Base-by-base conservation (phyloP, 2,888 invertebrate species). In the Leucoma salicis region DNA sequence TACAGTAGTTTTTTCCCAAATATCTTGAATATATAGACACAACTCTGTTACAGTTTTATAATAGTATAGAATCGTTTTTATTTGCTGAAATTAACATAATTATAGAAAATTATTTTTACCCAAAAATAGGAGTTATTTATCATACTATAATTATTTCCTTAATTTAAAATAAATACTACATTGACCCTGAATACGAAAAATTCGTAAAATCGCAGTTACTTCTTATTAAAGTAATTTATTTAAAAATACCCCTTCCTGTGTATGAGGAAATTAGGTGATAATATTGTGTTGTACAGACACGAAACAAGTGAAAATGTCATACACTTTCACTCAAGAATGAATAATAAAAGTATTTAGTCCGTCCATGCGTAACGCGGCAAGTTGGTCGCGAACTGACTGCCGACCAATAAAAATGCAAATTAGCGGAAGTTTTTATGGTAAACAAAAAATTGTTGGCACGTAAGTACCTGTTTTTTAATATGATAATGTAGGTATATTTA, bases 311-410 rank as follows among this genome's bases (percentile, higher is more conserved):
- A 60, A 76, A 82, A 76, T 79, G 77, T 78, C 78, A 71, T 72
- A 69, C 65, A 86, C 87, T 87, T 87, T 87, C 87, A 82, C 87
- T 82, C 49, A 65, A 70, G 65, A 74, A 73, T 74, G 71, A 74
- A 75, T 75, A 72, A 74, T 70, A 78, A 78, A 73, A 72, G 71
- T 69, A 71, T 66, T 65, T 64, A 48, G 62, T 50, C 42, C 64
- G 49, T 42, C 66, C 63, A 68, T 57, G 74, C 73, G 74, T 70
- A 62, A 69, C 76, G 63, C 35, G 14, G n/a, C 39, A 27, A 45
- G 29, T 24, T 41, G 21, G 38, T 35, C 52, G 47, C 49, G 40
- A 49, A 51, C 34, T 38, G 37, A 53, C 53, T 49, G 55, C 49
- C 51, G 50, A 56, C 57, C 60, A 58, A 63, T 63, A 61, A 67